Conservation (phyloP, 1,140 invertebrate species). For the Zaprionus davidi region DNA sequence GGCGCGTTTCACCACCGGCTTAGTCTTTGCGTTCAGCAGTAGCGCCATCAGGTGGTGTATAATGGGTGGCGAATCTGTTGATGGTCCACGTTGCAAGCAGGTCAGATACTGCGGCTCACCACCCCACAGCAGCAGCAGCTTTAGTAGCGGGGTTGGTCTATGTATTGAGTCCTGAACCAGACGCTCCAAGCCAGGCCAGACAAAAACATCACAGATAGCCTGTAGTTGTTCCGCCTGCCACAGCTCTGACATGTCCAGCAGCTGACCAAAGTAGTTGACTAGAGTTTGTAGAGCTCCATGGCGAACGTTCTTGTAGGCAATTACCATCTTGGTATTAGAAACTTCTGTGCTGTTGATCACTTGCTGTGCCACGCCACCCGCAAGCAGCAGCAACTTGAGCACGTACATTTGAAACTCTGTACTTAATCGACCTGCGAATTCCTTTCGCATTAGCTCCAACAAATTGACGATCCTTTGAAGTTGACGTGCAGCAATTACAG, state of each 20-base stretch:
- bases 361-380: slow-evolving; percentile 87
- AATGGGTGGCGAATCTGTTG: slow-evolving; percentile 50
- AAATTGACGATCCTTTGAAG: slow-evolving; percentile 91
- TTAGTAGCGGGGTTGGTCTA: slow-evolving; percentile 92
- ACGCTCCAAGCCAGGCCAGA: slow-evolving; percentile 93
- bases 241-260: slow-evolving; percentile 87
- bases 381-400: slow-evolving; percentile 89
- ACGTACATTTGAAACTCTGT: slow-evolving; percentile 88
- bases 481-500: slow-evolving; percentile 87
- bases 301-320: slow-evolving; percentile 89
- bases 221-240: slow-evolving; percentile 90
- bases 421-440: slow-evolving; percentile 92
- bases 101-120: slow-evolving; percentile 54
- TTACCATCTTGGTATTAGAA: slow-evolving; percentile 84
- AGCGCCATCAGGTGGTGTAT: slow-evolving; percentile 87
- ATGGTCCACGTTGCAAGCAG: slow-evolving; percentile 61
- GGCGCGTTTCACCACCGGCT: slow-evolving; percentile 87
- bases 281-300: slow-evolving; percentile 86
- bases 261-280: slow-evolving; percentile 91
- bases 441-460: slow-evolving; percentile 91
- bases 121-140: slow-evolving; percentile 91
- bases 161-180: slow-evolving; percentile 92
- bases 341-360: slow-evolving; percentile 84
- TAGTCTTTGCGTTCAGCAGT: slow-evolving; percentile 88
- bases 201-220: slow-evolving; percentile 90